phyloP scores from a whole-genome alignment of 2,888 invertebrate species.

The Lomographa bimaculata region DNA sequence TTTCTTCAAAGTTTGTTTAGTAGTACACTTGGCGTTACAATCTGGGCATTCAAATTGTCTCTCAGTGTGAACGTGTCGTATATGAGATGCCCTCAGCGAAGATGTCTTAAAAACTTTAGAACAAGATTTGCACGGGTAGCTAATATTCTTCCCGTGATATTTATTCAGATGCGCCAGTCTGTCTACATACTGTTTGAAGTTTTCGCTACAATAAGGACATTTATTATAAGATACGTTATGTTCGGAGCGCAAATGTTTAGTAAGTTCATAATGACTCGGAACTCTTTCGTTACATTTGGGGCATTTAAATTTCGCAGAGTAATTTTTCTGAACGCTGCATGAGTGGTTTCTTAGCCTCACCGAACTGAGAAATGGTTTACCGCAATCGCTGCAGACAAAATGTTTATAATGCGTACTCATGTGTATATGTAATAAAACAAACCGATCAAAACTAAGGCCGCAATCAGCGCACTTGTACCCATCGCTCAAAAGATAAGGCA shows the following conservation, averaged over 20 bases:
- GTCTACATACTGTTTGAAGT: conserved; percentile 49
- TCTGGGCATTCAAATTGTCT: conserved; percentile 56
- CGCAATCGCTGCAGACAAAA: conserved; percentile 9
- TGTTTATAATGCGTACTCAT: conserved; percentile 30
- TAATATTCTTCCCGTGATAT: conserved; percentile 40
- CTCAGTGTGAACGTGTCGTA: conserved; percentile 59
- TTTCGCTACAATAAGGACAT: conserved; percentile 37
- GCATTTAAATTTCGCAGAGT: conserved; percentile 43
- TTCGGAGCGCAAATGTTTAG: conserved; percentile 46
- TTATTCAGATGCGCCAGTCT: conserved; percentile 40
- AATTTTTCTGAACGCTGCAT: conserved; percentile 12
- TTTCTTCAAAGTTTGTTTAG: conserved; percentile 38
- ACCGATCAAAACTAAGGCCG: conserved; percentile 53
- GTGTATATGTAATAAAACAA: conserved; percentile 61
- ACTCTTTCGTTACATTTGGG: conserved; percentile 58
- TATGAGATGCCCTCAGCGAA: conserved; percentile 55
- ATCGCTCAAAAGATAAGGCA: conserved; percentile 45
- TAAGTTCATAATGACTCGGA: conserved; percentile 45
- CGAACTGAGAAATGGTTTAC: neutral
- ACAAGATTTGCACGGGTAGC: conserved; percentile 67
- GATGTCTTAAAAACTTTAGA: conserved; percentile 58
- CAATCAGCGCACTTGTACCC: conserved; percentile 57
- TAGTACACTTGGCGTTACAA: conserved; percentile 55
- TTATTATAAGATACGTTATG: conserved; percentile 49
- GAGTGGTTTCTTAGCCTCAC: conserved; percentile 14